These are phyloP conservation scores for Octomys mimax DNA, from an alignment of 2,797 vertebrate genomes.

Conservation along the genomic window DNA sequence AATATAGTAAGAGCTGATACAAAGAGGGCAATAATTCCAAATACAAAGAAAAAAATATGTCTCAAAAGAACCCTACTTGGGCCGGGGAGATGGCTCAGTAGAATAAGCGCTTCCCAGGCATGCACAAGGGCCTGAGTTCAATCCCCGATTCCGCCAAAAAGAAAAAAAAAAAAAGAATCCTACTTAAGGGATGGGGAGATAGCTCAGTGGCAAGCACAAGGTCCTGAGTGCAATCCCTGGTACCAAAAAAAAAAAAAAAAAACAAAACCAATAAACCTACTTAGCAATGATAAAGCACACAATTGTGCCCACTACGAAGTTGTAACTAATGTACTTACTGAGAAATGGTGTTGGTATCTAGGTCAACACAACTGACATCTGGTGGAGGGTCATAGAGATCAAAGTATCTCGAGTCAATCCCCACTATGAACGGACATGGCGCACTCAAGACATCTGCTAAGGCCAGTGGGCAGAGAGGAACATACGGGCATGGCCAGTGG, in stretches of 20 bases:
- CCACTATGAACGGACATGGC: constrained; percentile 98
- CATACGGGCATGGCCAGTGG: constrained; percentile 99
- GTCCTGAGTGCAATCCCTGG: too few species aligned
- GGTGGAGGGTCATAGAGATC: constrained; percentile 98
- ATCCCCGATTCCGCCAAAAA: background rate
- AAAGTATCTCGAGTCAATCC: constrained; percentile 99
- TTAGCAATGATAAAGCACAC: constrained; percentile 55
- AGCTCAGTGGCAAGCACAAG: too few species aligned
- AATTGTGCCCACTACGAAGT: background rate
- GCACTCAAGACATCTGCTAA: constrained; percentile 98
- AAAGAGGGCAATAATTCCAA: constrained; percentile 40
- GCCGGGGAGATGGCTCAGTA: too few species aligned
- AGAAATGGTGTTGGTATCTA: constrained; percentile 99
- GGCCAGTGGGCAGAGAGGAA: constrained; percentile 98
- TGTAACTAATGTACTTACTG: constrained; percentile 93
- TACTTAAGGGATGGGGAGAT: too few species aligned
- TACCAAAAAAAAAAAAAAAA: constrained; percentile 40
- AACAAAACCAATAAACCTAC: background rate
- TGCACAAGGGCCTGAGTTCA: too few species aligned
- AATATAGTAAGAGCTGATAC: constrained; percentile 43
- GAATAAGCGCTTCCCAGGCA: too few species aligned
- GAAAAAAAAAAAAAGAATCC: constrained; percentile 37
- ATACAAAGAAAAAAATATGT: constrained; percentile 49
- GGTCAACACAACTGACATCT: constrained; percentile 98
- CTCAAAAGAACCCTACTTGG: constrained; percentile 5